Conservation (phyloP, 1,140 invertebrate species). For the Coenobita brevimanus region DNA sequence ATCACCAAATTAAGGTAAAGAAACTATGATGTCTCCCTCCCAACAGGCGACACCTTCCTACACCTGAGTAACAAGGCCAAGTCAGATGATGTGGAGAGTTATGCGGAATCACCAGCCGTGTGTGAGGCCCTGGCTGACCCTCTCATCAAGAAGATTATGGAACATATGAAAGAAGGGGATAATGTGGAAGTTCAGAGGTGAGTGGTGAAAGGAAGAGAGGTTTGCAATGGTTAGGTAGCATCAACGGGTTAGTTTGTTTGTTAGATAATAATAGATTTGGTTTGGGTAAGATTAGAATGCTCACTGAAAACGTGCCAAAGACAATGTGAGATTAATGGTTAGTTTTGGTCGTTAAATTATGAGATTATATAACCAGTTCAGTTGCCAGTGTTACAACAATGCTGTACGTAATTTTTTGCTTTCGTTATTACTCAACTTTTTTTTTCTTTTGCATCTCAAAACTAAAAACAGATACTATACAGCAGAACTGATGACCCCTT, state of each 20-base stretch:
- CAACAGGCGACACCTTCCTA: conserved; percentile 13
- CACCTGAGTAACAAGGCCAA: neutral
- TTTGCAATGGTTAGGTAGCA: no score
- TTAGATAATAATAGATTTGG: no score
- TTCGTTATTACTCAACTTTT: neutral
- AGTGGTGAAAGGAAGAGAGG: no score
- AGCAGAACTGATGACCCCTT: no score
- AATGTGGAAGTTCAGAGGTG: conserved; percentile 29
- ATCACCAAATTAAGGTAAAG: neutral
- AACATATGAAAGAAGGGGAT: conserved; percentile 6
- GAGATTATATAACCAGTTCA: no score
- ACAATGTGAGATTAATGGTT: no score
- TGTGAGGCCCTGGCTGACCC: conserved; percentile 6
- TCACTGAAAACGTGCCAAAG: no score
- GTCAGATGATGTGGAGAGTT: neutral
- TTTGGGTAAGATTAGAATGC: no score
- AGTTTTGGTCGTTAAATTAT: no score
- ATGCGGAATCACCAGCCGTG: neutral
- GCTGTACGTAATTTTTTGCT: neutral
- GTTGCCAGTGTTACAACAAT: neutral
- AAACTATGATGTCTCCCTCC: neutral
- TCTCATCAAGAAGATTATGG: conserved; percentile 19
- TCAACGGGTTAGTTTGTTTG: no score
- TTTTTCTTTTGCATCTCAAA: neutral
- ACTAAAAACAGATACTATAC: no score